These are phyloP conservation scores for Ciconia nigra DNA, from an alignment of 2,797 vertebrate species.

Conservation along the genomic window DNA sequence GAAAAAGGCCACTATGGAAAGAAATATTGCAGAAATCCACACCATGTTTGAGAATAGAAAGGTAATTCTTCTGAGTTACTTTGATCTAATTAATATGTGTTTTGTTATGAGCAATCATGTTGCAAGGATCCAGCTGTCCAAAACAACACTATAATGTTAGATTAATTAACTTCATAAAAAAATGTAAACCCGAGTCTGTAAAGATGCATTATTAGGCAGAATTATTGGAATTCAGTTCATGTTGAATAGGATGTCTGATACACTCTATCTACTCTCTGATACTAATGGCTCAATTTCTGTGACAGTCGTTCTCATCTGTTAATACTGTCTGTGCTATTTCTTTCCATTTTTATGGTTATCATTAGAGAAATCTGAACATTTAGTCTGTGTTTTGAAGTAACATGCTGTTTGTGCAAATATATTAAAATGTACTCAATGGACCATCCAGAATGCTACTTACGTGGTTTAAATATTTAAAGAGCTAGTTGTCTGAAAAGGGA, in stretches of 20 bases:
- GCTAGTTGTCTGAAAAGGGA: not conserved
- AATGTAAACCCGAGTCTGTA: not conserved
- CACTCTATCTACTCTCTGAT: not conserved
- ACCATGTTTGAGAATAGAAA: not conserved
- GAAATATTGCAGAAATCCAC: not conserved
- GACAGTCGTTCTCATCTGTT: not conserved
- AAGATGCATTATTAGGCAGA: not conserved
- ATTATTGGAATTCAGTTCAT: not conserved
- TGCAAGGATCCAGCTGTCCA: not conserved
- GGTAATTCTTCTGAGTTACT: not conserved
- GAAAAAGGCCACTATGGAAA: not conserved
- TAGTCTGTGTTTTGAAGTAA: not conserved
- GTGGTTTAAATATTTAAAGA: not conserved
- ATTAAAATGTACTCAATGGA: not conserved
- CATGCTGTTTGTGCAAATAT: not conserved
- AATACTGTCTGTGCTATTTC: not conserved
- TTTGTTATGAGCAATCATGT: not conserved
- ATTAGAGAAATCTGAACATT: not conserved
- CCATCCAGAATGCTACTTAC: not conserved
- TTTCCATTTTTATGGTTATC: not conserved
- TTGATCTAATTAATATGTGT: rapidly evolving
- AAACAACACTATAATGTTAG: not conserved
- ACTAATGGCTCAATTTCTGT: not conserved
- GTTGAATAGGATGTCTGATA: not conserved
- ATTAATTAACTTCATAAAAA: not conserved